Evolutionary conservation across 1,140 invertebrate species (phyloP).

Genomic region (Atta colombica): DNA sequence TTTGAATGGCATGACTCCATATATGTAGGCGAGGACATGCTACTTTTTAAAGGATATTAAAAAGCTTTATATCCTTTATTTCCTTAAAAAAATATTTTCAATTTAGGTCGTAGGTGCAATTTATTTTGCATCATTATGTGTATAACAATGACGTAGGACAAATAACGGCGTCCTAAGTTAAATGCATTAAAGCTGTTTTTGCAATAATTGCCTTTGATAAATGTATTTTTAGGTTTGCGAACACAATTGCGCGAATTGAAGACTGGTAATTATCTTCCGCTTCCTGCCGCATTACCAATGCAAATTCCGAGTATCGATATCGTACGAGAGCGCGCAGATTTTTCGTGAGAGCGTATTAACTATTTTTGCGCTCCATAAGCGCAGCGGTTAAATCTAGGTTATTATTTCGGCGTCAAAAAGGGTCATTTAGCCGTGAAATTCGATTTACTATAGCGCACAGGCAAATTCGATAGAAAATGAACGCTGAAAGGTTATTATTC

Average conservation of each 20-base stretch:
- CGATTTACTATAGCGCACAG: conserved; percentile 52
- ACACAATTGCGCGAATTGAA: conserved; percentile 32
- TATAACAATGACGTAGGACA: neutral
- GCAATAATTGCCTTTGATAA: conserved; percentile 1
- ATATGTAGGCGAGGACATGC: conserved; percentile 12
- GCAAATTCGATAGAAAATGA: conserved; percentile 55
- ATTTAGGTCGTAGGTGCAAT: neutral
- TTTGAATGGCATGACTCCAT: conserved; percentile 46
- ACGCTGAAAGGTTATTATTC: conserved; percentile 60
- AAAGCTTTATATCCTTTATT: conserved; percentile 10
- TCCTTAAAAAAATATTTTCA: conserved; percentile 23
- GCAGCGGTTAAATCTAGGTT: conserved; percentile 61
- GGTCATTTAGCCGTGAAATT: conserved; percentile 59
- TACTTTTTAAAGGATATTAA: conserved; percentile 46
- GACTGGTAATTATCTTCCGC: conserved; percentile 45
- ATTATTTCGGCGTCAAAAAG: conserved; percentile 62
- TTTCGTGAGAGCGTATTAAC: conserved; percentile 56
- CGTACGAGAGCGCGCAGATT: conserved; percentile 30
- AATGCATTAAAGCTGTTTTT: neutral
- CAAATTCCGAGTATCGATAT: conserved; percentile 46
- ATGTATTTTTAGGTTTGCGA: conserved; percentile 13
- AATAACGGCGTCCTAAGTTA: neutral
- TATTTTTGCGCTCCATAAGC: conserved; percentile 53
- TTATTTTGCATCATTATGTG: neutral
- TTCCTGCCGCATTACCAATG: conserved; percentile 44